Evolutionary conservation across 2,888 invertebrate species (phyloP), one percentile per base, ranked within the genome.

Genomic region (Hydraecia micacea): DNA sequence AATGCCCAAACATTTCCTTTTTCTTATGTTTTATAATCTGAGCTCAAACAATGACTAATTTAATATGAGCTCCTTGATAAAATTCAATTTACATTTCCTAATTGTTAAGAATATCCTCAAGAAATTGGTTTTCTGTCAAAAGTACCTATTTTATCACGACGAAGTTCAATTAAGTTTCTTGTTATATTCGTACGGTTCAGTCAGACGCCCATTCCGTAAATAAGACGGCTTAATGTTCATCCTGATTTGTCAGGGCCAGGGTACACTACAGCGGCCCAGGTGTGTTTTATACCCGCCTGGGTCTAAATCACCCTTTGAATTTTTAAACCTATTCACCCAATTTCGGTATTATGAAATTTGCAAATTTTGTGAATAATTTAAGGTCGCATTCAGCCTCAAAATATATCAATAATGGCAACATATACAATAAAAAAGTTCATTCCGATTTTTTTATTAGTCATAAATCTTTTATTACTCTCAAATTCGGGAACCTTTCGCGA

Each of bases 231-330:
- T 87, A 84, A 83, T 87, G 87, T 88, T 87, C 83, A 86, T 88
- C 88, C 87, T 86, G 86, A 88, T 89, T 90, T 88, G 81, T 86
- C 85, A 84, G 74, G 75, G 77, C 58, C 81, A 80, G 72, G 76
- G 75, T 46, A 68, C 70, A 84, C 80, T 87, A 80, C 70, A 75
- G 28, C 28, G 55, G 32, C 80, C 85, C 91, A 91, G 90, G 91
- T 92, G 92, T 88, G 77, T 81, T 90, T 91, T 88, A 92, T 87
- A 79, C 73, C 80, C 66, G 77, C 71, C 70, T 36, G 63, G 74
- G 74, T 72, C 86, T 82, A 85, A 89, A 89, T 88, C 81, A 87
- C 87, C 88, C 84, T 91, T 90, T 90, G 87, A 91, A 91, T 91
- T 89, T 91, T 90, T 84, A 80, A 84, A 70, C 68, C 81, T 80